Percentiles rank a stretch among this genome's conserved stretches.
Evolutionary conservation across 2,797 vertebrate species (phyloP).

Genomic region (Dendrocincla fuliginosa): DNA sequence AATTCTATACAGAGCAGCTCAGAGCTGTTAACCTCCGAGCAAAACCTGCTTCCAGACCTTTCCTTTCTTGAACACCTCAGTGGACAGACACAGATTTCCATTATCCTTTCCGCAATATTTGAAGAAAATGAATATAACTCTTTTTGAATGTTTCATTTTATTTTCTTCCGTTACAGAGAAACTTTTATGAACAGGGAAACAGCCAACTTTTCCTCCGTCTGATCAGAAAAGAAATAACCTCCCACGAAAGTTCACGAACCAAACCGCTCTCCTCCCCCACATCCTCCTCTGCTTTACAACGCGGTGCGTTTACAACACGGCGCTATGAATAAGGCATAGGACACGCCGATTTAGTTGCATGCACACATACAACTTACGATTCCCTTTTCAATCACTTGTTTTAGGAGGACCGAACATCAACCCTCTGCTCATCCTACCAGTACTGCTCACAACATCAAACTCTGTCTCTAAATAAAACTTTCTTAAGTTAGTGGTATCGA

Average conservation of each 20-base stretch:
- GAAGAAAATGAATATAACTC: background rate
- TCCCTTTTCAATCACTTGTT: background rate
- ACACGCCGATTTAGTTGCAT: background rate
- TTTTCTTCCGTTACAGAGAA: background rate
- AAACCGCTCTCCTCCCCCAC: constrained; percentile 27
- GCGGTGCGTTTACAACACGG: background rate
- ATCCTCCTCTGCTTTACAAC: background rate
- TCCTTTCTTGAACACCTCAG: background rate
- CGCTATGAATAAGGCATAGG: background rate
- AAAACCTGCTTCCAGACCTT: constrained; percentile 59
- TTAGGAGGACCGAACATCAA: background rate
- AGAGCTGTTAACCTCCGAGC: constrained; percentile 15
- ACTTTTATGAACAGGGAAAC: background rate
- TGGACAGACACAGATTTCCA: background rate
- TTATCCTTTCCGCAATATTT: background rate
- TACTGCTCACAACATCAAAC: background rate
- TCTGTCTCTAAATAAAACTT: background rate
- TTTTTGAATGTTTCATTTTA: background rate
- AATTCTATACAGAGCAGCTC: constrained; percentile 51
- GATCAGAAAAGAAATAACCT: constrained; percentile 37
- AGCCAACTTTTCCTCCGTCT: background rate
- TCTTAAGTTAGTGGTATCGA: background rate
- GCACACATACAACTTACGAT: background rate
- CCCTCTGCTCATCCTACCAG: background rate
- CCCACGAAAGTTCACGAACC: constrained; percentile 49